phyloP scores from a whole-genome alignment of 2,797 vertebrate species.

The Eulemur albifrons region DNA sequence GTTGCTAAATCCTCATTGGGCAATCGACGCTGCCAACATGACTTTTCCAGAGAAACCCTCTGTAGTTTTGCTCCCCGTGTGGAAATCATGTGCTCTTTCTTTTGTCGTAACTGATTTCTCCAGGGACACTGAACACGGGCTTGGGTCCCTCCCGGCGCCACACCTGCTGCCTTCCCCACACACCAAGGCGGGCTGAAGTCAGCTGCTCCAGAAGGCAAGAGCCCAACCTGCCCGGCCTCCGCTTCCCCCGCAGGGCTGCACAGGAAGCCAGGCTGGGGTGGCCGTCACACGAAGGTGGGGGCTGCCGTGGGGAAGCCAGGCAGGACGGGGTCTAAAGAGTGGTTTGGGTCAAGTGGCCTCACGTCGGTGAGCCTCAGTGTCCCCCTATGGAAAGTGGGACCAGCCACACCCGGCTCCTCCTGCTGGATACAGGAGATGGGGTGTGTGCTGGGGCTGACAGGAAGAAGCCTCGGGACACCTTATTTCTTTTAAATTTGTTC shows the following conservation, averaged over 20 bases:
- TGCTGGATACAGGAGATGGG: fast-evolving
- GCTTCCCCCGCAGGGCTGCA: neutral
- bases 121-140: neutral
- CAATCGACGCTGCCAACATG: fast-evolving
- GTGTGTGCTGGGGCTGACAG: no score
- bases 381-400: neutral
- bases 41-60: neutral
- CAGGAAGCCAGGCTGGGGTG: neutral
- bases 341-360: neutral
- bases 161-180: conserved; percentile 18
- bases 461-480: fast-evolving
- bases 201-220: neutral
- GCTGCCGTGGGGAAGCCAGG: neutral
- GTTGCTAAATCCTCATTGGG: neutral
- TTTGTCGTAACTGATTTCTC: conserved; percentile 27
- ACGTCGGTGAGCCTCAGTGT: neutral
- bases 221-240: fast-evolving
- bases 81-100: neutral
- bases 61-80: neutral
- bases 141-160: neutral
- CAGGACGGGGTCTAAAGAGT: neutral
- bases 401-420: neutral
- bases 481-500: neutral
- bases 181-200: neutral
- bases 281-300: neutral